Base-by-base conservation (phyloP, 2,888 invertebrate species). In the Tachina fera region DNA sequence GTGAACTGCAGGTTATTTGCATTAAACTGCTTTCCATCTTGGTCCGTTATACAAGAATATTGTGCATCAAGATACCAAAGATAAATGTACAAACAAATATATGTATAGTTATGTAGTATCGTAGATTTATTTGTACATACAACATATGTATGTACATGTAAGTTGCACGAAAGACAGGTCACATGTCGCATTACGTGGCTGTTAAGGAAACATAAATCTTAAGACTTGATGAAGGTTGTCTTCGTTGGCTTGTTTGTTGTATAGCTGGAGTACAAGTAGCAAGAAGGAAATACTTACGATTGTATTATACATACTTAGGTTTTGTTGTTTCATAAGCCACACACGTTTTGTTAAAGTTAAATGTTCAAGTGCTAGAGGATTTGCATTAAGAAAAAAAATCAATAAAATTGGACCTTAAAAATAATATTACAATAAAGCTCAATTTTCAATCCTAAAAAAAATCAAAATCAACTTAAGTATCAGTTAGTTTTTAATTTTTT, bases 171-270 rank as follows among this genome's bases (percentile, higher is more conserved):
- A 63, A 71, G 79, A 65, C 71, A 71, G 79, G 79, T 79, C 75
- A 80, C 63, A 79, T 80, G 84, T 78, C 72, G 60, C 77, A 78
- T 72, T 72, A 72, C 60, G 67, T 78, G 72, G 67, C 60, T 77
- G 71, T 72, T 77, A 65, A 65, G 51, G 65, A 77, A 82, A 77
- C 83, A 83, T 72, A 83, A 72, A 83, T 83, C 63, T 56, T 72
- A 83, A 77, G 71, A 67, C 68, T 75, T 63, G 81, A 61, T 41
- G 75, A 63, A 63, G 75, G 61, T 67, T 71, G 68, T 31, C 31
- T 31, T 31, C 31, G 10, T 56, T 53, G 39, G 9, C 4, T 51
- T 31, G 4, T 31, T n/a, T 16, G 71, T 61, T 71, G 53, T 39
- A 1, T 11, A 31, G 8, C 16, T 63, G 9, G 2, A 60, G 39